Evolutionary conservation across 2,113 vertebrate species (phyloP), one percentile per base, ranked within the genome.

Genomic region (Gymnarchus niloticus): DNA sequence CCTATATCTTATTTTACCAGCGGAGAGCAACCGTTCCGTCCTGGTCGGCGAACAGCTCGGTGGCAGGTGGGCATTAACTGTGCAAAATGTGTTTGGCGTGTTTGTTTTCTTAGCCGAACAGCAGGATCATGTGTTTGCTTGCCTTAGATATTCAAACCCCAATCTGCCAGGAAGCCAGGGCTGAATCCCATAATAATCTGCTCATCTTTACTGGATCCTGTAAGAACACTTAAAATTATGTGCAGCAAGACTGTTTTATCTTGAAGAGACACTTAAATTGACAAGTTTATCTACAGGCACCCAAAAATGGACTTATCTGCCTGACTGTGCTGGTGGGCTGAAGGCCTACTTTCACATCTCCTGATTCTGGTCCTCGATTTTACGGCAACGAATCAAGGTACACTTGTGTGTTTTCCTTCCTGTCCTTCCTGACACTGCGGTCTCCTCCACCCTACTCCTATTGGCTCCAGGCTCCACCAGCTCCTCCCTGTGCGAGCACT

Each of bases 1-100:
- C 98, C 3, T 99, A 99, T 52, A 99, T 99, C 90, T 92, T 99
- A 9, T 99, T 99, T 92, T 99, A 99, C 91, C 98, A 99, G 94
- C 92, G 98, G 83, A 96, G 98, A 89, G 97, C 97, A 0, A 95
- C 95, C 0, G 97, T 99, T 82, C 98, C 98, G 0, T 97, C 98
- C 0, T 99, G 98, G 98, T 99, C 98, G 0, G 98, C 98, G 78
- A 99, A 99, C 92, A 99, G 98, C 91, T 99, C 98, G 0, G 96
- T 99, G 87, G 98, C 98, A 90, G 98, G 98, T 99, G 85, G 91
- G 92, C 85, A 4, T 49, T 59, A 2, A 10, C 37, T 21, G 28
- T 21, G 14, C 56, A 33, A 52, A 6, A 5, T 5, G 0, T 10
- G n/a, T 12, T 56, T 25, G 23, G 2, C 12, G 2, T 81, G 9